phyloP scores from a whole-genome alignment of 2,113 vertebrate genomes.

The Gracilinanus agilis region DNA sequence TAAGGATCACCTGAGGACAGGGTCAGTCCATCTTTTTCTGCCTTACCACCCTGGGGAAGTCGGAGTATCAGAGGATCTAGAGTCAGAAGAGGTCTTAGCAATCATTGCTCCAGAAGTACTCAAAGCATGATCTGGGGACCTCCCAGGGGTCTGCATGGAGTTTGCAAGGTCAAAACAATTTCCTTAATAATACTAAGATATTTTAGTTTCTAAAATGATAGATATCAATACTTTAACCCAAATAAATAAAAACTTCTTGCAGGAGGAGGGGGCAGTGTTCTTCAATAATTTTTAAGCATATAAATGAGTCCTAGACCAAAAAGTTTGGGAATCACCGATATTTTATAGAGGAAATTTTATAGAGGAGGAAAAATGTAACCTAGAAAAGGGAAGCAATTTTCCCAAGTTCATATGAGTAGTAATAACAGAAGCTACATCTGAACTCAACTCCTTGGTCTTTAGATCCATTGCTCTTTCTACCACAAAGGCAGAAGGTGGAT shows the following conservation, averaged over 20 bases:
- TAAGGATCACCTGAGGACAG: slow-evolving; percentile 49
- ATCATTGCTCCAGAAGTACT: neutral
- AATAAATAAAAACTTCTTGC: neutral
- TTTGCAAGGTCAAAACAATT: neutral
- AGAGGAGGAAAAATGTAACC: neutral
- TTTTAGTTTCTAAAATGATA: neutral
- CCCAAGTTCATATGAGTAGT: neutral
- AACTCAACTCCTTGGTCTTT: neutral
- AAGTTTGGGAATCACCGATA: neutral
- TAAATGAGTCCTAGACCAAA: neutral
- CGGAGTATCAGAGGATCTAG: neutral
- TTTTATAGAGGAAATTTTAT: no score
- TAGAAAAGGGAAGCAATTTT: neutral
- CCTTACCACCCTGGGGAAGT: neutral
- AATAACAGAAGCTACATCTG: neutral
- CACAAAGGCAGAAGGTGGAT: neutral
- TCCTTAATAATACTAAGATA: neutral
- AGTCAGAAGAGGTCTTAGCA: neutral
- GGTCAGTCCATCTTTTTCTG: neutral
- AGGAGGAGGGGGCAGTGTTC: neutral
- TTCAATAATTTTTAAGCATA: neutral
- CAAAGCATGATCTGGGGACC: neutral
- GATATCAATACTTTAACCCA: neutral
- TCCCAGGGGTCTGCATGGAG: neutral
- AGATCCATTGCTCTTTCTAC: neutral